Evolutionary conservation across 2,888 invertebrate species (phyloP), one percentile per base, ranked within the genome.

Genomic region (Sacculina carcini): DNA sequence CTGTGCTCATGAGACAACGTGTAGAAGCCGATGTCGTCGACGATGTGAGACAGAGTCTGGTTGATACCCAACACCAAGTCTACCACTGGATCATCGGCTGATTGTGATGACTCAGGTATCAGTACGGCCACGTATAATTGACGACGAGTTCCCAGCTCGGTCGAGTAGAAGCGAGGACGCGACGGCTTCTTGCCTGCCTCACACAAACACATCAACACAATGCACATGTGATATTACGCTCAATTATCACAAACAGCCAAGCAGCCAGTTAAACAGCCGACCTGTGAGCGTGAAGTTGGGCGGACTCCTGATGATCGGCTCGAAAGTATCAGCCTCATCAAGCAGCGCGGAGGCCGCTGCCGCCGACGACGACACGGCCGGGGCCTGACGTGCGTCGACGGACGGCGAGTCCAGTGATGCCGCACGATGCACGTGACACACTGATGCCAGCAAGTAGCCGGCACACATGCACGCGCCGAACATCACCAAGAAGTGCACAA

Each of bases 151-250:
- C 89, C 90, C 52, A 96, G 72, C 65, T 96, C 94, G 0, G 90
- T 87, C 47, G 84, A 86, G 63, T 87, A 90, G 69, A 89, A 96
- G 23, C 92, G 72, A 1, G 92, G 89, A 3, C 94, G 74, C 10
- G 44, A 23, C n/a, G 26, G 5, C 26, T 40, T 40, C 26, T 10
- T 26, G 12, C 26, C 40, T 40, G 40, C 7, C 38, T n/a, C n/a
- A n/a, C n/a, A n/a, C n/a, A n/a, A n/a, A n/a, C n/a, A n/a, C n/a
- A n/a, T n/a, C n/a, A n/a, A n/a, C n/a, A n/a, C n/a, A n/a, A n/a
- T n/a, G n/a, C n/a, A n/a, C n/a, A n/a, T n/a, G n/a, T n/a, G n/a
- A n/a, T n/a, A n/a, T n/a, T n/a, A n/a, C n/a, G n/a, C n/a, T n/a
- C n/a, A n/a, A n/a, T n/a, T n/a, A n/a, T n/a, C n/a, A n/a, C n/a